phyloP scores from a whole-genome alignment of 2,113 vertebrate genomes.

The Setophaga kirtlandii region DNA sequence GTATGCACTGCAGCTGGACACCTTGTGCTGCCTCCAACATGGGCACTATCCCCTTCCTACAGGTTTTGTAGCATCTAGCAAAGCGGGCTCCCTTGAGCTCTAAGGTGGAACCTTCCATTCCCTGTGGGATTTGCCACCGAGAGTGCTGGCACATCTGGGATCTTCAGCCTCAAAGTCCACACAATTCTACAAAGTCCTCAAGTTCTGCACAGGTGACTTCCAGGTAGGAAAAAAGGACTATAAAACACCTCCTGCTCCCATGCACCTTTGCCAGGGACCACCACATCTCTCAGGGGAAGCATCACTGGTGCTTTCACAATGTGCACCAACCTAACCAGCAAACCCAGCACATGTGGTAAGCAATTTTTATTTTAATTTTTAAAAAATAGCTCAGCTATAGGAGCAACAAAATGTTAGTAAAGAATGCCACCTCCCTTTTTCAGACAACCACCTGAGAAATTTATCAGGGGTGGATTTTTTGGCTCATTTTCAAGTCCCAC shows the following conservation, averaged over 20 bases:
- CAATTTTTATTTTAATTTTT: background rate
- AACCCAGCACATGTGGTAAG: accelerated
- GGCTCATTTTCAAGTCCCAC: background rate
- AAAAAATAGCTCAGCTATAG: background rate
- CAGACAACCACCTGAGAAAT: background rate
- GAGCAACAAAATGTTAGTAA: background rate
- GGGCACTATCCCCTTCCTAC: background rate
- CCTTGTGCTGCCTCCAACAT: background rate
- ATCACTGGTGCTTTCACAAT: background rate
- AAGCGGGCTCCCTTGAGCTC: accelerated
- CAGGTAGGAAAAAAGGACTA: background rate
- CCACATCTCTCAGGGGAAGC: background rate
- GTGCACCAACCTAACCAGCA: background rate
- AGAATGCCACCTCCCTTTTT: background rate
- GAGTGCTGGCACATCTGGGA: background rate
- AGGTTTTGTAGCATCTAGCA: background rate
- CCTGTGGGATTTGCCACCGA: background rate
- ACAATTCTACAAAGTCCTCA: background rate
- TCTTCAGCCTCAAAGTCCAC: background rate
- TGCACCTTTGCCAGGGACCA: background rate
- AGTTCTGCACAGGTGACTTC: background rate
- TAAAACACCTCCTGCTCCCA: background rate
- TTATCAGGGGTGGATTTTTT: background rate
- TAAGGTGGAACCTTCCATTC: background rate
- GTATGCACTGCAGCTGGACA: background rate